Evolutionary conservation across 2,888 invertebrate genomes (phyloP).

Genomic region (Melanophora roralis): DNA sequence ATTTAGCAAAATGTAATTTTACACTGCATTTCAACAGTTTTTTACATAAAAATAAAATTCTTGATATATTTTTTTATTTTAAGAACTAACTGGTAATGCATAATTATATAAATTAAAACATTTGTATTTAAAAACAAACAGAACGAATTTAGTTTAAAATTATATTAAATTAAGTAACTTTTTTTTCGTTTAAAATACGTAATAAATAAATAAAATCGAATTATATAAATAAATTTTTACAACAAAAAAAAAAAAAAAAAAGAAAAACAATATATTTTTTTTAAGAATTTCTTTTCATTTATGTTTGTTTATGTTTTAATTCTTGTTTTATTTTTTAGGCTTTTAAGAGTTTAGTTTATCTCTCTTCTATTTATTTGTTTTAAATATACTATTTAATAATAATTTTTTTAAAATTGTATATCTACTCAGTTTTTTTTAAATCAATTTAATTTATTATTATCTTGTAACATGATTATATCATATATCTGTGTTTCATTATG

Average conservation of each 20-base stretch:
- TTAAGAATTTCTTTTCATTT: neutral
- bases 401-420: constrained; percentile 48
- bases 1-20: no score
- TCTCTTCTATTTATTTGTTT: constrained; percentile 9
- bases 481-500: neutral
- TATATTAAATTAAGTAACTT: neutral
- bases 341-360: constrained; percentile 37
- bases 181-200: neutral
- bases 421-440: neutral
- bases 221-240: neutral
- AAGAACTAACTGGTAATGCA: neutral
- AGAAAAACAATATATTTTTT: neutral
- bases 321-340: constrained; percentile 34
- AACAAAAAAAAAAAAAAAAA: no score
- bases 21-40: no score
- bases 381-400: constrained; percentile 35
- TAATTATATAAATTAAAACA: neutral
- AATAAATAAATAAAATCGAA: neutral
- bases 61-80: neutral
- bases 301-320: neutral
- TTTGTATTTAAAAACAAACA: neutral
- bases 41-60: no score
- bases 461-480: constrained; percentile 33
- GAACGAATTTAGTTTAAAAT: neutral
- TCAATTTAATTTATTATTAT: constrained; percentile 28